A percentile compares a stretch with the other conserved stretches of the same genome.
Conservation (phyloP, 1,140 invertebrate genomes). For the Pseudoatta argentina region DNA sequence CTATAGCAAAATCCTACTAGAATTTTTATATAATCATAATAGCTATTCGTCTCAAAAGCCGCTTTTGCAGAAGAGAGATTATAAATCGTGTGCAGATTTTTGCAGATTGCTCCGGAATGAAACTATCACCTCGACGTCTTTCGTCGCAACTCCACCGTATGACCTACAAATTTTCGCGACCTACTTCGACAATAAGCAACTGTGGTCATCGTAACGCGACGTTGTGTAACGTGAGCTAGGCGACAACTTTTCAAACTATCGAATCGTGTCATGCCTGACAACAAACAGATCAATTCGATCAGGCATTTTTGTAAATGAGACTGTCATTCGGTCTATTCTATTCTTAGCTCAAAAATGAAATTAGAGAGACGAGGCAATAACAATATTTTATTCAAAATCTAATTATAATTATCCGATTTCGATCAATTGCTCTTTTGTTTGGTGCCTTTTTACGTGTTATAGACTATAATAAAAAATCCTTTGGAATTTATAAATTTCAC, state of each 20-base stretch:
- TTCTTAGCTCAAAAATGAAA: neutral
- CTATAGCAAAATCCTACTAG: neutral
- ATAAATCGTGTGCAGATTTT: neutral
- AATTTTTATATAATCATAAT: neutral
- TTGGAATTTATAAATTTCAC: neutral
- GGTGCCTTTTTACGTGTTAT: neutral
- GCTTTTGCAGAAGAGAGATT: neutral
- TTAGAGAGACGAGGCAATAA: neutral
- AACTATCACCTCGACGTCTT: slow-evolving; percentile 43
- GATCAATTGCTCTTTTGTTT: neutral
- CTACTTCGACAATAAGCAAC: slow-evolving; percentile 65
- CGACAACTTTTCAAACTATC: slow-evolving; percentile 14
- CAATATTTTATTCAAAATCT: neutral
- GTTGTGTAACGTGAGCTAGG: slow-evolving; percentile 45
- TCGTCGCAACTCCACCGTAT: slow-evolving; percentile 9
- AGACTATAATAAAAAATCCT: neutral
- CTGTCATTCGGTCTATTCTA: neutral
- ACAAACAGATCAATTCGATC: neutral
- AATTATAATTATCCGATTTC: neutral
- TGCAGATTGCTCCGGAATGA: slow-evolving; percentile 9
- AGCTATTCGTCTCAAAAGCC: neutral
- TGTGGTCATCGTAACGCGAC: slow-evolving; percentile 35
- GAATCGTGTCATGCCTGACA: neutral
- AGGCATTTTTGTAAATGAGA: neutral
- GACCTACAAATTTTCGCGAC: slow-evolving; percentile 74